Base-by-base conservation (phyloP, 2,888 invertebrate species). In the Diadromus collaris region DNA sequence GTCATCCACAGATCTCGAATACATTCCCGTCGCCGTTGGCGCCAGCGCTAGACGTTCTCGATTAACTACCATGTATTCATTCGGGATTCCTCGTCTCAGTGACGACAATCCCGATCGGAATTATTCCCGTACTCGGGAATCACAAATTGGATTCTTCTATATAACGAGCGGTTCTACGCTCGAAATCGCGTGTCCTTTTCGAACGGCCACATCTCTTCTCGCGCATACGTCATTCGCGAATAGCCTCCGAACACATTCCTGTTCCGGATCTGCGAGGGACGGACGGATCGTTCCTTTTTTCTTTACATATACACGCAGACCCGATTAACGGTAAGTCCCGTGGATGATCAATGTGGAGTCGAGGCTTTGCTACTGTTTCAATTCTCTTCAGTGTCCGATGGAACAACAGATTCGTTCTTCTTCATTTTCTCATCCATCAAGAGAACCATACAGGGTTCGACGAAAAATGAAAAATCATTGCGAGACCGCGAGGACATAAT, bases 1-100 rank as follows among this genome's bases (percentile, higher is more conserved):
- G 65, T 48, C 29, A 29, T 48, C 34, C 29, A 67, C 10, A 56
- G 21, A 75, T 67, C 51, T 75, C 61, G 70, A n/a, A n/a, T 56
- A 76, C 71, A 71, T 51, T 54, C 67, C 68, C 80, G 65, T 79
- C 65, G 38, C 38, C 2, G 75, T 75, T 81, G 82, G 82, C 82
- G 82, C 82, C 82, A 82, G 69, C 75, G 75, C 73, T 80, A 69
- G 75, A 80, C 80, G 76, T 76, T 71, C 60, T 60, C 80, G 80
- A 81, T 82, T 80, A 82, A 82, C 81, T 80, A 82, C 75, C 79
- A 81, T 79, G 79, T 77, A 81, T 81, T 80, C 76, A 76, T 78
- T 73, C 71, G 76, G 75, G 73, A 65, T 81, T 76, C 80, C 78
- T 74, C 64, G 68, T 77, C 63, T 56, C 56, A 27, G 44, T 21